A percentile compares a stretch with the other conserved stretches of the same genome.
Evolutionary conservation across 64 coral and sea anemone genomes (phyloP).

Genomic region (Pocillopora verrucosa): DNA sequence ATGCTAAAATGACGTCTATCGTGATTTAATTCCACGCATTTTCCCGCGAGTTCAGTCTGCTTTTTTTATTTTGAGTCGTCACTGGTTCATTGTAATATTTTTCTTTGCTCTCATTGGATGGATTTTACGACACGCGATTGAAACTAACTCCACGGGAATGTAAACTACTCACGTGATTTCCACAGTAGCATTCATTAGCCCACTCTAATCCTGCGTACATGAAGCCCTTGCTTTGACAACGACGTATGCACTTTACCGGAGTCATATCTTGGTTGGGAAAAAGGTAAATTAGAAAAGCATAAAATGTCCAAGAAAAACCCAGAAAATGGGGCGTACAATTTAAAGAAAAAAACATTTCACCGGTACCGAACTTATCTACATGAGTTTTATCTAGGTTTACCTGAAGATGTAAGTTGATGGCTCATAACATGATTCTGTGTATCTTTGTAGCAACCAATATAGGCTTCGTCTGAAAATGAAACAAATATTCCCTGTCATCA

Average conservation of each 20-base stretch:
- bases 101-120: no score
- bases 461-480: constrained; percentile 60
- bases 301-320: not conserved
- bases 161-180: constrained; percentile 52
- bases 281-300: not conserved
- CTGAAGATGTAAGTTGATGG: constrained; percentile 44
- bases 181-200: constrained; percentile 80
- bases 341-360: not conserved
- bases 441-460: constrained; percentile 75
- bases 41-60: no score
- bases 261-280: constrained; percentile 53
- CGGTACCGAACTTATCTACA: not conserved
- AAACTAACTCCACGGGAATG: not conserved
- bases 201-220: constrained; percentile 66
- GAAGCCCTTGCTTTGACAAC: constrained; percentile 65
- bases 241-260: constrained; percentile 50
- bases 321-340: not conserved
- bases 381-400: constrained; percentile 7
- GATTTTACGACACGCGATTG: not conserved
- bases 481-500: not conserved
- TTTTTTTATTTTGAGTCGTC: no score
- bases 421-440: constrained; percentile 37
- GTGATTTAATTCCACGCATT: no score
- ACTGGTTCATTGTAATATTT: no score
- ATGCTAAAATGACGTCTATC: no score